phyloP scores from a whole-genome alignment of 2,797 vertebrate genomes.

The Prunella strophiata region DNA sequence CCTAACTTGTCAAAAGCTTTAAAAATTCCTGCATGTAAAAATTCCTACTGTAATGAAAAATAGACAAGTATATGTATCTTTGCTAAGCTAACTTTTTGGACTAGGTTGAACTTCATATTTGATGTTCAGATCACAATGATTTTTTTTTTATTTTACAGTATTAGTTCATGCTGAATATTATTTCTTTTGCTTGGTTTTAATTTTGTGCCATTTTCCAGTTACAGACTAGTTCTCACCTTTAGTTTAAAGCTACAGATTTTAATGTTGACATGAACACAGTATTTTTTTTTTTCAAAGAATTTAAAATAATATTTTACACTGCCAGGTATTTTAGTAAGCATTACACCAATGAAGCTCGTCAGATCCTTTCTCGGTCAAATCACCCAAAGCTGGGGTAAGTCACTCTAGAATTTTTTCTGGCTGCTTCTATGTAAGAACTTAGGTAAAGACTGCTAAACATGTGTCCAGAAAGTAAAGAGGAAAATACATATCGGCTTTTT shows the following conservation, averaged over 20 bases:
- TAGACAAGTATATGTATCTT: background rate
- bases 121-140: background rate
- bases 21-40: background rate
- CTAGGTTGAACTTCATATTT: background rate
- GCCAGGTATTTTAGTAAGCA: slow-evolving; percentile 94
- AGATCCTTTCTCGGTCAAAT: slow-evolving; percentile 90
- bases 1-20: background rate
- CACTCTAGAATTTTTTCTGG: background rate
- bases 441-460: background rate
- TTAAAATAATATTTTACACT: background rate
- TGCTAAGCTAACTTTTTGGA: background rate
- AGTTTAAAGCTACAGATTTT: background rate
- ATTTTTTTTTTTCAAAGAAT: background rate
- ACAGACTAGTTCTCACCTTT: background rate
- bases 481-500: background rate
- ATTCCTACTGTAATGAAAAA: background rate
- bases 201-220: background rate
- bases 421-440: background rate
- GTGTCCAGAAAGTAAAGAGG: background rate
- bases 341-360: slow-evolving; percentile 87
- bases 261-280: background rate
- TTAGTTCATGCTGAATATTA: background rate
- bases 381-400: slow-evolving; percentile 94
- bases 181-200: background rate
- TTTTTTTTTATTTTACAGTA: background rate